Evolutionary conservation across 2,113 vertebrate genomes (phyloP).

Genomic region (Hylia prasina): DNA sequence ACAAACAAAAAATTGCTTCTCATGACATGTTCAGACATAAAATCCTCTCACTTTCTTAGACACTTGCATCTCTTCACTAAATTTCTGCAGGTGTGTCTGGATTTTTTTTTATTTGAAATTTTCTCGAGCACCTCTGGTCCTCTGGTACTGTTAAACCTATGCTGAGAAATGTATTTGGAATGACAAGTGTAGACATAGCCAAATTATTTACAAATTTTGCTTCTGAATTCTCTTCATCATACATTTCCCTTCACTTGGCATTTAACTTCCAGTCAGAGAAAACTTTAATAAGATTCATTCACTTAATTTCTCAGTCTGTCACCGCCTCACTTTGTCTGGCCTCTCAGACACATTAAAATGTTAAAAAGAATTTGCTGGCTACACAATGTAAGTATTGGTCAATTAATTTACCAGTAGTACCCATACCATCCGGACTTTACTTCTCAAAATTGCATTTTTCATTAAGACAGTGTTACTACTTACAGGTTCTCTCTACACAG

Average conservation of each 20-base stretch:
- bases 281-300: neutral
- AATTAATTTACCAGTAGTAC: neutral
- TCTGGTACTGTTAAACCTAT: neutral
- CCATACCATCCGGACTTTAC: neutral
- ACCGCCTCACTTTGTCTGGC: neutral
- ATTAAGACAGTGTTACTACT: neutral
- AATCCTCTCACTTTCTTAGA: neutral
- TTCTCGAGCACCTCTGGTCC: neutral
- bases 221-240: neutral
- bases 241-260: neutral
- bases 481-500: neutral
- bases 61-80: neutral
- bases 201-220: neutral
- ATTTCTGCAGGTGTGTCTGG: neutral
- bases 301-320: neutral
- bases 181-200: neutral
- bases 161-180: neutral
- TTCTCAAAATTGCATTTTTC: neutral
- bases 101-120: neutral
- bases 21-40: neutral
- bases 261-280: slow-evolving; percentile 8
- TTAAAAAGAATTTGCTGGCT: neutral
- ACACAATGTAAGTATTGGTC: neutral
- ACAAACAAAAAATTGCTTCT: neutral
- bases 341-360: neutral